Percentiles rank a stretch among this genome's conserved stretches.
Evolutionary conservation across 2,888 invertebrate genomes (phyloP).

Genomic region (Brachyopa scutellaris): DNA sequence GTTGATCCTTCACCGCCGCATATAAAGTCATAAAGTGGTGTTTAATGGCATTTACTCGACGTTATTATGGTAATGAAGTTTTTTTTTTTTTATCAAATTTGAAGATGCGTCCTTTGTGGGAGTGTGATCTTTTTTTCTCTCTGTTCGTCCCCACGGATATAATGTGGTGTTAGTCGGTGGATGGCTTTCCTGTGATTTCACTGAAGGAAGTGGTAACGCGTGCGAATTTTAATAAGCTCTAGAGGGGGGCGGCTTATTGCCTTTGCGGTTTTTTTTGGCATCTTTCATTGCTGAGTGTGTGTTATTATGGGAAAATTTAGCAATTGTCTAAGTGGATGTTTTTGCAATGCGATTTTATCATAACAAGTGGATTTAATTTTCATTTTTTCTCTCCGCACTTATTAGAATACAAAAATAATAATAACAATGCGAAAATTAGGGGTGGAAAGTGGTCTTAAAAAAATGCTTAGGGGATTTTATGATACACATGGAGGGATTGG

Average conservation of each 20-base stretch:
- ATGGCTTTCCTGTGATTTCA: constrained; percentile 52
- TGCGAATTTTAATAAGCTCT: constrained; percentile 70
- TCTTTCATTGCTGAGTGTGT: constrained; percentile 18
- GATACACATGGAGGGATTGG: neutral
- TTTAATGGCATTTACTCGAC: constrained; percentile 81
- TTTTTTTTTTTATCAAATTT: constrained; percentile 47
- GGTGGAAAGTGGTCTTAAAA: constrained; percentile 33
- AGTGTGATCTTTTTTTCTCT: constrained; percentile 50
- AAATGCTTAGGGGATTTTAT: constrained; percentile 29
- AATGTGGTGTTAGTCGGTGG: constrained; percentile 54
- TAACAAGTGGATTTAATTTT: constrained; percentile 72
- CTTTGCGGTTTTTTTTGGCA: constrained; percentile 44
- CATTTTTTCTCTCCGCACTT: constrained; percentile 51
- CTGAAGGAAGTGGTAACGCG: constrained; percentile 66
- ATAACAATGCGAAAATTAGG: constrained; percentile 55
- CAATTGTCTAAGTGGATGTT: constrained; percentile 72
- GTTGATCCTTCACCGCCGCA: constrained; percentile 70
- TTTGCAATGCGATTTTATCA: constrained; percentile 71
- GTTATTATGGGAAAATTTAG: constrained; percentile 71
- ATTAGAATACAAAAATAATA: constrained; percentile 59
- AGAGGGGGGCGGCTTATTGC: constrained; percentile 38
- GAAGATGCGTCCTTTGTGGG: constrained; percentile 61
- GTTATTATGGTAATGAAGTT: constrained; percentile 80
- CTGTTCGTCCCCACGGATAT: constrained; percentile 51
- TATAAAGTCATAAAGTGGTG: constrained; percentile 81